phyloP scores from a whole-genome alignment of 1,140 invertebrate species.

The Calephelis nemesis region DNA sequence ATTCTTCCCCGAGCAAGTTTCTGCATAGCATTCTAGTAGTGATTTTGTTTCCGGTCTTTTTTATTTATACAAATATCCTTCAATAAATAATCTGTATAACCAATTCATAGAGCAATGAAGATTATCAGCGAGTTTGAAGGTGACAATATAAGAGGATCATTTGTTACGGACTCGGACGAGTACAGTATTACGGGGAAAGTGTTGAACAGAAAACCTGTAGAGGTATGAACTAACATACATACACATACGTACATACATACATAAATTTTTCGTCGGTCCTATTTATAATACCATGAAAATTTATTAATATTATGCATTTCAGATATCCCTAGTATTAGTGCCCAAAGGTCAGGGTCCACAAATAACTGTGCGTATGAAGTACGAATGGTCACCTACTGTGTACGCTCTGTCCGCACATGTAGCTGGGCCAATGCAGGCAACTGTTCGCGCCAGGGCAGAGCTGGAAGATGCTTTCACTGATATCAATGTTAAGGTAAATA shows the following conservation, averaged over 20 bases:
- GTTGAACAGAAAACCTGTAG: conserved; percentile 56
- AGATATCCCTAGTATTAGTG: conserved; percentile 50
- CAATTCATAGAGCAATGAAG: conserved; percentile 60
- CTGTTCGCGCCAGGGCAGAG: conserved; percentile 78
- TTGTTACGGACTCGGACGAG: conserved; percentile 57
- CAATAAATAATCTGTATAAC: neutral
- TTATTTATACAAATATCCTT: neutral
- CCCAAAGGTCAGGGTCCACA: conserved; percentile 56
- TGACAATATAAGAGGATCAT: conserved; percentile 60
- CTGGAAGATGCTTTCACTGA: conserved; percentile 75
- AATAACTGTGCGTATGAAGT: conserved; percentile 54
- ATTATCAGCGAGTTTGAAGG: conserved; percentile 60
- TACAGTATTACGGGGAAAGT: conserved; percentile 69
- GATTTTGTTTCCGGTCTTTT: no score
- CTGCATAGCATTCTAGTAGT: no score
- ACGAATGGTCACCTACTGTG: conserved; percentile 35
- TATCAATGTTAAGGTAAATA: conserved; percentile 62
- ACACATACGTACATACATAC: no score
- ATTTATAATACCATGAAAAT: no score
- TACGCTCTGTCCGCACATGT: conserved; percentile 54
- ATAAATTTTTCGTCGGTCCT: no score
- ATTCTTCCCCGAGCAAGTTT: no score
- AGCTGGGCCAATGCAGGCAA: conserved; percentile 52
- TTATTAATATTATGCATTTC: conserved; percentile 17
- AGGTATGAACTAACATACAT: conserved; percentile 50